Conservation (phyloP, 2,113 vertebrate species). For the Puffinus mauretanicus region DNA sequence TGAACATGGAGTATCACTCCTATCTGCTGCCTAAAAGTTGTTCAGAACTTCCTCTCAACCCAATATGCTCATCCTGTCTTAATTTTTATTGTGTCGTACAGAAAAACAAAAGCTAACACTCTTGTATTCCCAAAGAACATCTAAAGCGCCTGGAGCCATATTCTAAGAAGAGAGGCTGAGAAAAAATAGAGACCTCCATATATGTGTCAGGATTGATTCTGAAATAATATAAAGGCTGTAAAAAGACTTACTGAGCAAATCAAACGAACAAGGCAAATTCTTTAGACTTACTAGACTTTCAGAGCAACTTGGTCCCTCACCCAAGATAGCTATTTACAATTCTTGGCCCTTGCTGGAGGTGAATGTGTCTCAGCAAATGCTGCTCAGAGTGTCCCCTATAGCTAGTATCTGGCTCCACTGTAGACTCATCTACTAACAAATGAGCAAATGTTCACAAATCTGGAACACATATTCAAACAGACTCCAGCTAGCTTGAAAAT, state of each 20-base stretch:
- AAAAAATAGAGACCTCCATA: background rate
- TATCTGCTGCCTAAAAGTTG: slow-evolving; percentile 19
- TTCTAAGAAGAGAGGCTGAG: background rate
- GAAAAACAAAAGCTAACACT: slow-evolving; percentile 7
- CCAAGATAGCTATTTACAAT: slow-evolving; percentile 8
- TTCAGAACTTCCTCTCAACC: slow-evolving; percentile 35
- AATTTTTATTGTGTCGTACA: slow-evolving; percentile 32
- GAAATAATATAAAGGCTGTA: background rate
- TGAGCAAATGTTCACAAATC: slow-evolving; percentile 54
- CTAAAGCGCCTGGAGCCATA: background rate
- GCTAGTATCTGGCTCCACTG: slow-evolving; percentile 47
- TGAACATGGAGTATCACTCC: background rate
- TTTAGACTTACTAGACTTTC: slow-evolving; percentile 8
- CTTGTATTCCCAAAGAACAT: background rate
- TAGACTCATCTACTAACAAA: slow-evolving; percentile 22
- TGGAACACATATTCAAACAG: slow-evolving; percentile 43
- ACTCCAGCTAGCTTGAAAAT: slow-evolving; percentile 8
- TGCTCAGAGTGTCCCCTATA: slow-evolving; percentile 52
- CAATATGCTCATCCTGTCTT: slow-evolving; percentile 9
- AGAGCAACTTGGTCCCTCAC: slow-evolving; percentile 11
- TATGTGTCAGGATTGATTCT: background rate
- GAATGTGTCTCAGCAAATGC: slow-evolving; percentile 58
- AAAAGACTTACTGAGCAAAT: background rate
- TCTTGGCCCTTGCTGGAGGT: slow-evolving; percentile 40
- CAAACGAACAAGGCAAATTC: background rate